Evolutionary conservation across 2,888 invertebrate species (phyloP).

Genomic region (Eilema griseolum): DNA sequence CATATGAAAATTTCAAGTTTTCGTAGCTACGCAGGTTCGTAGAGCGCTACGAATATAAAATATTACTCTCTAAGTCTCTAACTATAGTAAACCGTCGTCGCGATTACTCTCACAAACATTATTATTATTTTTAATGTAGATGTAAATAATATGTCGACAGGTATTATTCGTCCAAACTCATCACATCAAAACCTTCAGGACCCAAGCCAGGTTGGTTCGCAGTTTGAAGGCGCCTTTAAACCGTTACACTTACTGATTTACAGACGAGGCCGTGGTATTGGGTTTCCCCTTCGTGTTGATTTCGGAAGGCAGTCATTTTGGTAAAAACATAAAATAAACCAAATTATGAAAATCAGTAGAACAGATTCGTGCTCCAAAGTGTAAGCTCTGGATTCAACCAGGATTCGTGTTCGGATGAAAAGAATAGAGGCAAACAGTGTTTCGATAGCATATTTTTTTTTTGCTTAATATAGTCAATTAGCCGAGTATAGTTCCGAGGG

Average conservation of each 20-base stretch:
- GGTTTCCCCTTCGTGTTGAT: not conserved
- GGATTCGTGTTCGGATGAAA: not conserved
- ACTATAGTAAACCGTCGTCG: too few species aligned
- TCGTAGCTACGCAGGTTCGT: conserved; percentile 24
- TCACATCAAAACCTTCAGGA: not conserved
- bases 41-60: conserved; percentile 45
- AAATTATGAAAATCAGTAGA: not conserved
- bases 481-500: conserved; percentile 31
- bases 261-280: not conserved
- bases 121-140: conserved; percentile 33
- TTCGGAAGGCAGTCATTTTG: too few species aligned
- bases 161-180: too few species aligned
- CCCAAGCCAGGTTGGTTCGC: not conserved
- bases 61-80: conserved; percentile 39
- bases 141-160: too few species aligned
- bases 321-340: not conserved
- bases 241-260: not conserved
- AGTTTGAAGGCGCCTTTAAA: not conserved
- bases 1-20: conserved; percentile 25
- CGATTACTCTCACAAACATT: conserved; percentile 33
- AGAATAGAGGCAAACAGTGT: conserved; percentile 37
- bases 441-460: conserved; percentile 41
- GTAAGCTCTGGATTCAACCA: not conserved
- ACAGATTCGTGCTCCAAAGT: not conserved
- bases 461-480: conserved; percentile 27